Evolutionary conservation across 2,797 vertebrate genomes (phyloP).

Genomic region (Crocodylus rhombifer): DNA sequence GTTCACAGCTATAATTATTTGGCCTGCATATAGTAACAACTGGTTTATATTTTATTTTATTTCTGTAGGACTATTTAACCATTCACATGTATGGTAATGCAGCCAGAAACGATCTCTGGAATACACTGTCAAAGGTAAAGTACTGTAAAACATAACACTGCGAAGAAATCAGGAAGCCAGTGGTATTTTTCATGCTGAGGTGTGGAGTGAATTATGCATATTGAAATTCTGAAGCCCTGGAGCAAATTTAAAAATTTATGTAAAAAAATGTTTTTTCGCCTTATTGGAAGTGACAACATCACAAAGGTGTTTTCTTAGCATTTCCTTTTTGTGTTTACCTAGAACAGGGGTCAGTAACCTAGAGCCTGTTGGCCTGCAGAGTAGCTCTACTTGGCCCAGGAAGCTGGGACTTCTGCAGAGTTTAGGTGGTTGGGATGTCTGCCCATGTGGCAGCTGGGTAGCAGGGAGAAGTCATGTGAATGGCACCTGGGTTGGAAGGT

Average conservation of each 20-base stretch:
- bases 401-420: no score
- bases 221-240: neutral
- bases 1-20: constrained; percentile 43
- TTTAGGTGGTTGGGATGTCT: no score
- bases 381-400: no score
- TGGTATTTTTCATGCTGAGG: constrained; percentile 23
- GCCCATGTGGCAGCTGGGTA: no score
- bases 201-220: neutral
- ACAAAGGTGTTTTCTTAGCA: neutral
- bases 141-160: constrained; percentile 18
- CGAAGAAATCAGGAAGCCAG: neutral
- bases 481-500: no score
- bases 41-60: constrained; percentile 70
- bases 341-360: neutral
- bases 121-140: constrained; percentile 93
- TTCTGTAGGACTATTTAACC: constrained; percentile 93
- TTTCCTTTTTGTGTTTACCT: neutral
- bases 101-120: constrained; percentile 96
- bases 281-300: neutral
- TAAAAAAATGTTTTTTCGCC: constrained; percentile 5
- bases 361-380: no score
- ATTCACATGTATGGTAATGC: constrained; percentile 98
- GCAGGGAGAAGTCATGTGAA: no score
- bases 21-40: constrained; percentile 62
- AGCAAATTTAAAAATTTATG: constrained; percentile 19